Percentiles rank a stretch among this genome's conserved stretches.
phyloP scores from a whole-genome alignment of 2,797 vertebrate genomes.

The Enteromius argenteus region DNA sequence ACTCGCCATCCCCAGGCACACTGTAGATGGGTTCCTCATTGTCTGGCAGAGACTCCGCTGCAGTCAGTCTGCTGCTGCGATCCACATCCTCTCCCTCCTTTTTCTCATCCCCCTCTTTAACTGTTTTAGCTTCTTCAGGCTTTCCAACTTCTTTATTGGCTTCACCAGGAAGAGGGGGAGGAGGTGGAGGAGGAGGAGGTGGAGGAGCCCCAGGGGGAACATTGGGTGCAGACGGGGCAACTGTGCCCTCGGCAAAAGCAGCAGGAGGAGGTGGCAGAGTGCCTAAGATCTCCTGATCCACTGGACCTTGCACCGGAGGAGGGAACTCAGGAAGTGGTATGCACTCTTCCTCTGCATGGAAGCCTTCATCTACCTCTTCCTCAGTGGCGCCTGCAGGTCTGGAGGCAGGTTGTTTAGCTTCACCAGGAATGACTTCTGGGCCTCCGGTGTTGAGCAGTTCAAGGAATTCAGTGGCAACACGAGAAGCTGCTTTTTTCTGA shows the following conservation, averaged over 20 bases:
- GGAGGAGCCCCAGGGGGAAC: constrained; percentile 32
- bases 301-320: constrained; percentile 73
- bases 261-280: constrained; percentile 82
- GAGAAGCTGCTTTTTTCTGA: constrained; percentile 90
- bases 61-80: constrained; percentile 74
- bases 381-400: constrained; percentile 65
- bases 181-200: constrained; percentile 59
- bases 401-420: constrained; percentile 67
- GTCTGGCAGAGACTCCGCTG: constrained; percentile 79
- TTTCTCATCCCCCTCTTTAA: constrained; percentile 55
- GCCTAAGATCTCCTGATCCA: constrained; percentile 79
- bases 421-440: constrained; percentile 65
- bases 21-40: constrained; percentile 86
- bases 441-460: constrained; percentile 87
- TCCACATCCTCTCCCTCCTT: constrained; percentile 59
- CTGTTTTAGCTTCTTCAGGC: constrained; percentile 30
- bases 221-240: constrained; percentile 49
- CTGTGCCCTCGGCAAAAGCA: constrained; percentile 78
- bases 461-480: constrained; percentile 88
- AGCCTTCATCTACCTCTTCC: constrained; percentile 89
- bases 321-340: constrained; percentile 80
- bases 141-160: constrained; percentile 49
- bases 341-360: constrained; percentile 87
- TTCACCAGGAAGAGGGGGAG: constrained; percentile 62
- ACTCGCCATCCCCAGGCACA: constrained; percentile 86